Conservation (phyloP, 2,888 invertebrate species). For the Linnaemya vulpina region DNA sequence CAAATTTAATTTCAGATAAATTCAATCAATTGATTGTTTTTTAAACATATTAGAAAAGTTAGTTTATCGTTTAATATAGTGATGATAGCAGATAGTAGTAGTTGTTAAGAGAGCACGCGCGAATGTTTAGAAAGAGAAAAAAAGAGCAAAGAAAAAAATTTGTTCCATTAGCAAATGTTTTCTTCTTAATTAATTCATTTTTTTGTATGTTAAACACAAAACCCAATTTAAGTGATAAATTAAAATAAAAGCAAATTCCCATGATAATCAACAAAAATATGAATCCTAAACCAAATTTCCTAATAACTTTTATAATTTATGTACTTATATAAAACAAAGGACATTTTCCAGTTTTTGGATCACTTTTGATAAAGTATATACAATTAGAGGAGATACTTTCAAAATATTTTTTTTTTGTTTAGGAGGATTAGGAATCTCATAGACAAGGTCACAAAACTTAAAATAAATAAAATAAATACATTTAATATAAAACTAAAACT, state of each 20-base stretch:
- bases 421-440: conserved; percentile 73
- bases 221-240: conserved; percentile 52
- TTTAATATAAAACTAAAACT: conserved; percentile 78
- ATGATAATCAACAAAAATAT: conserved; percentile 53
- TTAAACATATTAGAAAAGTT: conserved; percentile 67
- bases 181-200: conserved; percentile 21
- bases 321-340: conserved; percentile 56
- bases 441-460: conserved; percentile 82
- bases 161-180: conserved; percentile 73
- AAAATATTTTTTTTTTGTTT: conserved; percentile 23
- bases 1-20: conserved; percentile 63
- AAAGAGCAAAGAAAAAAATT: conserved; percentile 75
- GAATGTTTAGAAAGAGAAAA: conserved; percentile 77
- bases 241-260: conserved; percentile 34
- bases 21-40: conserved; percentile 57
- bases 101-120: conserved; percentile 74
- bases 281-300: conserved; percentile 61
- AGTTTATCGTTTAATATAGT: conserved; percentile 68
- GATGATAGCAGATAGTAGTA: conserved; percentile 64
- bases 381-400: conserved; percentile 74
- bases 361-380: conserved; percentile 75
- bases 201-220: conserved; percentile 53
- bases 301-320: conserved; percentile 31
- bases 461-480: conserved; percentile 74
- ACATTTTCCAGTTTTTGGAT: conserved; percentile 68